phyloP scores from a whole-genome alignment of 2,113 vertebrate species.

The Egretta garzetta region DNA sequence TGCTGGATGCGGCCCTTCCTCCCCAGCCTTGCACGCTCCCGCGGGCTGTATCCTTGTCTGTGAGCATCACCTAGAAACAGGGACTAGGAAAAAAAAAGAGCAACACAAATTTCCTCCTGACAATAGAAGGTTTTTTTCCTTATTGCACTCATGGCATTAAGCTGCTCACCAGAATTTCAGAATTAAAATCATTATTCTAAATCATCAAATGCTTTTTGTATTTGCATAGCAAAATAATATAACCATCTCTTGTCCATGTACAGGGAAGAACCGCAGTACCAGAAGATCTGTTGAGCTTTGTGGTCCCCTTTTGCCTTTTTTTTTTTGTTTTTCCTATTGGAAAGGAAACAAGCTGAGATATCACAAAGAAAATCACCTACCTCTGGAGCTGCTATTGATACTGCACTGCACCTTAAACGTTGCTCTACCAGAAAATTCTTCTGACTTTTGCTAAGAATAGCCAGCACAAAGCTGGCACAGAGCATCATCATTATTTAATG shows the following conservation, averaged over 20 bases:
- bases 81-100: background rate
- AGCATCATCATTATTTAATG: constrained; percentile 51
- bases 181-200: background rate
- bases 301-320: background rate
- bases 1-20: background rate
- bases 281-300: background rate
- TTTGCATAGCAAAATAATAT: background rate
- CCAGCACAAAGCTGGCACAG: background rate
- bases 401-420: background rate
- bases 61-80: background rate
- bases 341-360: constrained; percentile 21
- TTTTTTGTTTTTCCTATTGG: background rate
- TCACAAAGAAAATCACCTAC: constrained; percentile 7
- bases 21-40: background rate
- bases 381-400: constrained; percentile 26
- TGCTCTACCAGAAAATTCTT: constrained; percentile 36
- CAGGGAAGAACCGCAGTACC: background rate
- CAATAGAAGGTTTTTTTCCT: background rate
- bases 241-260: background rate
- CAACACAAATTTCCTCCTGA: background rate
- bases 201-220: background rate
- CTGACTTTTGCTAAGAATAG: constrained; percentile 28
- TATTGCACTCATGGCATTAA: background rate
- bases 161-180: background rate
- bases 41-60: background rate